Conservation (phyloP, 1,140 invertebrate genomes). For the Amphibalanus amphitrite region DNA sequence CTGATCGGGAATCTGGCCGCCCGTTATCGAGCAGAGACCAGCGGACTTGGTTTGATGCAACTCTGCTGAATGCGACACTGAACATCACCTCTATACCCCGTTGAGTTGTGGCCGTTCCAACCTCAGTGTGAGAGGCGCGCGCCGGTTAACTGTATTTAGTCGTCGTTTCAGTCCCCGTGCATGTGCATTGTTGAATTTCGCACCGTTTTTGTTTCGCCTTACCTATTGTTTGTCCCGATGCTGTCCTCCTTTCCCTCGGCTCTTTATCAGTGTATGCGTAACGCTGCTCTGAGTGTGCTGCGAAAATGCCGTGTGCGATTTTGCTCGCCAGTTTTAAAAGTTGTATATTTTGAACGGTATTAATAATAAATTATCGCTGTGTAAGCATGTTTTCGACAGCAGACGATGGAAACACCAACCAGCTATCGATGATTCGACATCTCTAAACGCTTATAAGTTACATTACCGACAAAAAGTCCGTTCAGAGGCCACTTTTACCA, state of each 20-base stretch:
- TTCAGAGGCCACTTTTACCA: no score
- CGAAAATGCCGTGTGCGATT: not conserved
- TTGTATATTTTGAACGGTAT: conserved; percentile 2
- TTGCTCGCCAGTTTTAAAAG: not conserved
- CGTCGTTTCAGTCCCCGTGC: not conserved
- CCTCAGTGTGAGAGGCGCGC: not conserved
- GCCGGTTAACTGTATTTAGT: no score
- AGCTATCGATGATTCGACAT: no score
- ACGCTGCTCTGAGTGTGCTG: not conserved
- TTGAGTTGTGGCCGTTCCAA: not conserved
- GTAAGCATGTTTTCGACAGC: no score
- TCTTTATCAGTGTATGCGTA: not conserved
- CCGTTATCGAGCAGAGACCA: no score
- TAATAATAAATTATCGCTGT: conserved; percentile 2
- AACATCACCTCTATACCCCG: not conserved
- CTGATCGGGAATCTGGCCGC: no score
- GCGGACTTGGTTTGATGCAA: not conserved
- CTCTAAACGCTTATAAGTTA: no score
- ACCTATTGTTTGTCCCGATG: not conserved
- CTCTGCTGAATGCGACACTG: not conserved
- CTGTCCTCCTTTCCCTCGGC: no score
- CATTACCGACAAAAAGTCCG: no score
- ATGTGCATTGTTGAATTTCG: not conserved
- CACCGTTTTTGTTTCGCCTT: not conserved
- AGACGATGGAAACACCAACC: no score